Base-by-base conservation (phyloP, 2,888 invertebrate genomes). In the Ceramica pisi region DNA sequence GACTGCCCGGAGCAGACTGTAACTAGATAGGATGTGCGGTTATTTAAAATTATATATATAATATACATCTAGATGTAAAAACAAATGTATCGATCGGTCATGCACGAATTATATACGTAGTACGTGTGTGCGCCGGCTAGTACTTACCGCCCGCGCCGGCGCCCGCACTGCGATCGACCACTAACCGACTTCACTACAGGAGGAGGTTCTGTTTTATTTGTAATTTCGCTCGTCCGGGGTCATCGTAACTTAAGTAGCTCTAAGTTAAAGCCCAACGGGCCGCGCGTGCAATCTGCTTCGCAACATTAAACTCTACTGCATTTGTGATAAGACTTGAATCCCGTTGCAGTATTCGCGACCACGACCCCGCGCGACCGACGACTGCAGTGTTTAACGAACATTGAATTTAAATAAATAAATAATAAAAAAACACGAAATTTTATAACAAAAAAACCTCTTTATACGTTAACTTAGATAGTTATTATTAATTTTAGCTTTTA, bases 401-500 rank as follows among this genome's bases (percentile, higher is more conserved):
- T 83, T 78, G 79, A 80, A 81, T 78, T 53, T 41, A 41, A 61
- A 48, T 31, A 71, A 64, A 71, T 62, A 73, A 80, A 78, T 77
- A 23, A 69, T 73, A 59, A 71, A 70, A 81, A 82, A 81, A 74
- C 84, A 87, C 86, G 86, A 89, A 87, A 87, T 90, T 89, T 89
- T 90, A 86, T 90, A 87, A 88, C 88, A 90, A 89, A 84, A 75
- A 87, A 92, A 93, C 92, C 92, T 93, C 93, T 92, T 91, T 92
- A 90, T 93, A 93, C 91, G 90, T 94, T 92, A 90, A 90, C 84
- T 90, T 95, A 94, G 94, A 92, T 95, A 95, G 94, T 93, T 93
- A 92, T 92, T 92, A 92, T 92, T 94, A 92, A 93, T 94, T 94
- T 91, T 95, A 94, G 95, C 93, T 94, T 92, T 88, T 95, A 95